phyloP scores from a whole-genome alignment of 2,113 vertebrate species.

The Hydrolagus affinis region DNA sequence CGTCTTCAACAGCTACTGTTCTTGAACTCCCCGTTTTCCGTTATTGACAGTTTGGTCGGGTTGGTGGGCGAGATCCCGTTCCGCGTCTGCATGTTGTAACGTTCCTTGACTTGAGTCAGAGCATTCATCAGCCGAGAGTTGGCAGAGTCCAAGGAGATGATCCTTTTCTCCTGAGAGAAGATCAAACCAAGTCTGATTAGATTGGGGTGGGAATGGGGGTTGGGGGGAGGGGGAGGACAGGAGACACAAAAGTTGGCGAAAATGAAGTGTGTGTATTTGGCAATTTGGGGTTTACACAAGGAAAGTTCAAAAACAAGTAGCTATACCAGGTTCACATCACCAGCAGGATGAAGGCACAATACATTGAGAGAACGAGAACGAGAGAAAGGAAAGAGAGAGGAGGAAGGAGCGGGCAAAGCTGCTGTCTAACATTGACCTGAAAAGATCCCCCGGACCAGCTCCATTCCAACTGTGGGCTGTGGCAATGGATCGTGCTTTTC shows the following conservation, averaged over 20 bases:
- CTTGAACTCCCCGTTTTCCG: conserved; percentile 95
- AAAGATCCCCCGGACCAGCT: conserved; percentile 22
- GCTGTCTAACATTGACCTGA: not conserved
- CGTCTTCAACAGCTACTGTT: conserved; percentile 86
- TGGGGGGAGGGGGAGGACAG: not conserved
- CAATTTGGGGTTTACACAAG: not conserved
- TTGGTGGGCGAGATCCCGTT: conserved; percentile 85
- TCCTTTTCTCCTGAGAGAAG: conserved; percentile 79
- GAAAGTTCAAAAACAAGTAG: conserved; percentile 24
- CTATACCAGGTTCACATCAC: conserved; percentile 39
- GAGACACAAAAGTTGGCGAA: not conserved
- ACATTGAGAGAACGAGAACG: conserved; percentile 50
- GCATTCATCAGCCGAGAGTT: conserved; percentile 88
- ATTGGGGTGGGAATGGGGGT: not conserved
- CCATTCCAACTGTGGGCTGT: not conserved
- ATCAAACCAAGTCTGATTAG: conserved; percentile 35
- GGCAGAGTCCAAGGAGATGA: conserved; percentile 81
- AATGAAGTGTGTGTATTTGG: not conserved
- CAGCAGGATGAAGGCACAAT: conserved; percentile 47
- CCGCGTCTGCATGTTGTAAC: conserved; percentile 73
- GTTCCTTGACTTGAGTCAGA: conserved; percentile 91
- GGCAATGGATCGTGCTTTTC: conserved; percentile 2
- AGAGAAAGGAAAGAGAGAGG: conserved; percentile 52
- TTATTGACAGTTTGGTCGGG: conserved; percentile 94
- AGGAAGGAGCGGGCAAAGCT: conserved; percentile 51